These are phyloP conservation scores for Ictalurus furcatus DNA, from an alignment of 2,113 vertebrate genomes.

Conservation along the genomic window DNA sequence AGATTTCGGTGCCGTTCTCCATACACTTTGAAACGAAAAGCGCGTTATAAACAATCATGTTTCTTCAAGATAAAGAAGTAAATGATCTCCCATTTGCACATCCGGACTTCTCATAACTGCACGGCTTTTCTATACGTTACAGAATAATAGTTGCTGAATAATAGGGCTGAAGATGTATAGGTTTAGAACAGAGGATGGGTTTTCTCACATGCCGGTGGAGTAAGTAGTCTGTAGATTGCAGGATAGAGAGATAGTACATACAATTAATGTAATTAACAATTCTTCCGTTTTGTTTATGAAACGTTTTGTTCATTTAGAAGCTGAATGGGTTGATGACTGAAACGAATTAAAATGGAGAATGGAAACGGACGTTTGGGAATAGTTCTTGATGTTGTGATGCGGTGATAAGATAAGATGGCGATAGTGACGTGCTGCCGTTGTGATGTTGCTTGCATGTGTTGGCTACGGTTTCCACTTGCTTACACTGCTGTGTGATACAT, in stretches of 20 bases:
- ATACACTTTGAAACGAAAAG: not conserved
- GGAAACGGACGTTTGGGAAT: constrained; percentile 20
- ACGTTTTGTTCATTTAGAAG: not conserved
- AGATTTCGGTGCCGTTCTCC: not conserved
- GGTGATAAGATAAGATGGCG: not conserved
- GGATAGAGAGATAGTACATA: not conserved
- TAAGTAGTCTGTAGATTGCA: not conserved
- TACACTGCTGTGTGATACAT: constrained; percentile 36
- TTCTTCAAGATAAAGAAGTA: not conserved
- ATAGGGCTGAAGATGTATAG: not conserved
- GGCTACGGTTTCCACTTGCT: constrained; percentile 45
- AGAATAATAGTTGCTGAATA: not conserved
- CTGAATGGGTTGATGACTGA: not conserved
- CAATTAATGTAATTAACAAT: not conserved
- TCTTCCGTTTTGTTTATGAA: not conserved
- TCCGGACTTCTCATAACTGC: not conserved
- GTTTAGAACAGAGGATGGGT: not conserved
- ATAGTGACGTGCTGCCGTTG: constrained; percentile 37
- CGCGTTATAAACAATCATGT: not conserved
- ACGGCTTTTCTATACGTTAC: not conserved
- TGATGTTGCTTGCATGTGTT: constrained; percentile 45
- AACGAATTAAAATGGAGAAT: not conserved
- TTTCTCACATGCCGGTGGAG: not conserved
- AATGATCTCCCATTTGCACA: not conserved
- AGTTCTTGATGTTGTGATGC: not conserved